These are phyloP conservation scores for Limnephilus lunatus DNA, from an alignment of 2,888 invertebrate species.

Conservation along the genomic window DNA sequence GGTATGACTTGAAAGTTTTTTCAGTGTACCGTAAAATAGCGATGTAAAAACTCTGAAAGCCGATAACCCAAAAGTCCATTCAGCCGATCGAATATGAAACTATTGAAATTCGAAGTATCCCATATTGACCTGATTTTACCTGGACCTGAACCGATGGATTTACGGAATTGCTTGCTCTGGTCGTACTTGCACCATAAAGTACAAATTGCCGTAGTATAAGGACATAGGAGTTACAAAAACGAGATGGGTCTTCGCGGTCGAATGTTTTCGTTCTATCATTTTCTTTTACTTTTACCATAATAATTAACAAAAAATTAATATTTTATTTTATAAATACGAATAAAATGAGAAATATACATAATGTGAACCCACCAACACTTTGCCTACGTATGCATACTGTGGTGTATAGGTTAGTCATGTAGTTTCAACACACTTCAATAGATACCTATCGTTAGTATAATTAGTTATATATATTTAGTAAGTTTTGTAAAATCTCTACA, in stretches of 20 bases:
- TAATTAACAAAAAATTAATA: no score
- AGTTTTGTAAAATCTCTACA: no score
- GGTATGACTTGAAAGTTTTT: background rate
- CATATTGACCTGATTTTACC: slow-evolving; percentile 15
- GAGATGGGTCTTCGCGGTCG: background rate
- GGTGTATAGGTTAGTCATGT: no score
- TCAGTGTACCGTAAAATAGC: background rate
- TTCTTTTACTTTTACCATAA: background rate
- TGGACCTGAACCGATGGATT: background rate
- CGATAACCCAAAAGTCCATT: background rate
- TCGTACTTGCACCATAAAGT: slow-evolving; percentile 12
- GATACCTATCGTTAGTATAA: no score
- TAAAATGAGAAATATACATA: no score
- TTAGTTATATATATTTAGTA: no score
- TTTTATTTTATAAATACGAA: no score
- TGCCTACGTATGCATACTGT: no score
- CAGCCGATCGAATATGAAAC: background rate
- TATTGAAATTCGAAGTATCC: background rate
- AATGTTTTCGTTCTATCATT: background rate
- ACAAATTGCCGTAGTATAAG: slow-evolving; percentile 6
- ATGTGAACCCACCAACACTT: no score
- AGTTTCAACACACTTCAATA: no score
- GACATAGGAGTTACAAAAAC: background rate
- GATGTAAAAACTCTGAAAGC: background rate
- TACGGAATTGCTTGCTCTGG: slow-evolving; percentile 3